Conservation (phyloP, 2,113 vertebrate genomes). For the Caranx melampygus region DNA sequence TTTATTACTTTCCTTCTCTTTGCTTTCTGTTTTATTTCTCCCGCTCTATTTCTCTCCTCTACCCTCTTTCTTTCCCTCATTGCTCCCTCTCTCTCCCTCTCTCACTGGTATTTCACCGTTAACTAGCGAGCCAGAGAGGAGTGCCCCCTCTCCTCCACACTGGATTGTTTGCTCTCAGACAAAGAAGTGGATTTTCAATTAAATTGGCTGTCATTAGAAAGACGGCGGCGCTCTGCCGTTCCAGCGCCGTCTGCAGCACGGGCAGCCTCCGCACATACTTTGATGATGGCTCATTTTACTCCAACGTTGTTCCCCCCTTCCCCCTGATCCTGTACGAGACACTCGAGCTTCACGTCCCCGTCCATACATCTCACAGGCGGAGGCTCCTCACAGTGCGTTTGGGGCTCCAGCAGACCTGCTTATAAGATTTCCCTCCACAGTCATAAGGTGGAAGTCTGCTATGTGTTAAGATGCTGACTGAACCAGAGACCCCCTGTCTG, state of each 20-base stretch:
- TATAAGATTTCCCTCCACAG: slow-evolving; percentile 38
- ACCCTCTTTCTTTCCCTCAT: slow-evolving; percentile 12
- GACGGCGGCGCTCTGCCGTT: slow-evolving; percentile 44
- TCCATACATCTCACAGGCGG: slow-evolving; percentile 26
- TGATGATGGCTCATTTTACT: slow-evolving; percentile 62
- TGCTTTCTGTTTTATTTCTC: slow-evolving; percentile 44
- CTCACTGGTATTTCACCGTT: slow-evolving; percentile 41
- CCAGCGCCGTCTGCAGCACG: slow-evolving; percentile 37
- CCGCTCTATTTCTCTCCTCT: slow-evolving; percentile 23
- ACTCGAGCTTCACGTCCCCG: slow-evolving; percentile 3
- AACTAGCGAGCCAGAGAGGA: slow-evolving; percentile 55
- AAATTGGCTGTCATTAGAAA: slow-evolving; percentile 72
- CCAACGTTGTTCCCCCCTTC: slow-evolving; percentile 11
- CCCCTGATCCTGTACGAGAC: slow-evolving; percentile 37
- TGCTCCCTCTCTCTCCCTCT: neutral
- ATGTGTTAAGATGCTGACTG: slow-evolving; percentile 64
- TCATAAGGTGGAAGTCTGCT: slow-evolving; percentile 48
- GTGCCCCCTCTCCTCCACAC: slow-evolving; percentile 33
- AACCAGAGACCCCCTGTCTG: slow-evolving; percentile 58
- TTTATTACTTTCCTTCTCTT: slow-evolving; percentile 58
- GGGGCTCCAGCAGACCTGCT: slow-evolving; percentile 25
- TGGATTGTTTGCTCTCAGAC: slow-evolving; percentile 70
- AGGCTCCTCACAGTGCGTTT: slow-evolving; percentile 18
- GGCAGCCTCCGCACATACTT: slow-evolving; percentile 49
- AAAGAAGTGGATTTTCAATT: slow-evolving; percentile 76